Evolutionary conservation across 2,888 invertebrate genomes (phyloP).

Genomic region (Rosalia funebris): DNA sequence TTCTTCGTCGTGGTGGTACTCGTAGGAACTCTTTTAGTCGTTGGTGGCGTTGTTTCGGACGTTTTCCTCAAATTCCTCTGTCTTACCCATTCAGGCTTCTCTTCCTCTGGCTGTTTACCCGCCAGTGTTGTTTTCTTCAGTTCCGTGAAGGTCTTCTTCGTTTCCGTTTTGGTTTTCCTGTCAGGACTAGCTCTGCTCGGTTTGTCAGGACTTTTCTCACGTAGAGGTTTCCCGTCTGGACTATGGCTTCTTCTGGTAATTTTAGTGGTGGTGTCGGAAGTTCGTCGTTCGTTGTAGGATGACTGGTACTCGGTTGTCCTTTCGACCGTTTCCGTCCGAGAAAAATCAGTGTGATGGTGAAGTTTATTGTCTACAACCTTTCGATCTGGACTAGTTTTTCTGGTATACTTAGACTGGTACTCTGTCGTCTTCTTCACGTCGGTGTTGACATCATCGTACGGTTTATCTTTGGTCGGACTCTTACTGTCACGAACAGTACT

Average conservation of each 20-base stretch:
- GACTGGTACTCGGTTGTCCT: constrained; percentile 36
- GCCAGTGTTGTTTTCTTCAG: constrained; percentile 59
- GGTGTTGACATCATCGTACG: constrained; percentile 23
- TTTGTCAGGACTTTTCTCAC: constrained; percentile 40
- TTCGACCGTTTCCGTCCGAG: constrained; percentile 27
- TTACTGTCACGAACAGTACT: constrained; percentile 13
- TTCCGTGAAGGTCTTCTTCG: constrained; percentile 45
- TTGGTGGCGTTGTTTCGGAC: constrained; percentile 54
- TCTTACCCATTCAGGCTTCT: constrained; percentile 73
- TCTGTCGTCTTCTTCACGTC: constrained; percentile 17
- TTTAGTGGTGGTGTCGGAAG: constrained; percentile 41
- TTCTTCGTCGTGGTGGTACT: constrained; percentile 43
- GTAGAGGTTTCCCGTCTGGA: constrained; percentile 36
- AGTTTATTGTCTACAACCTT: constrained; percentile 40
- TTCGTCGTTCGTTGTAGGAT: constrained; percentile 46
- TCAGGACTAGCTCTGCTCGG: constrained; percentile 37
- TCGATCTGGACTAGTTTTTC: constrained; percentile 42
- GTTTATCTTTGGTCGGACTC: constrained; percentile 23
- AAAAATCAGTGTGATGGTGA: constrained; percentile 39
- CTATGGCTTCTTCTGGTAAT: constrained; percentile 39
- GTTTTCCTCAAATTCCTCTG: constrained; percentile 71
- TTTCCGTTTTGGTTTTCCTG: constrained; percentile 44
- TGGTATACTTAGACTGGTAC: constrained; percentile 22
- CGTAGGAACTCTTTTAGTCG: constrained; percentile 35
- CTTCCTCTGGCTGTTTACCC: constrained; percentile 63